Percentiles rank a stretch among this genome's conserved stretches.
Evolutionary conservation across 2,888 invertebrate species (phyloP).

Genomic region (Anarsia innoxiella): DNA sequence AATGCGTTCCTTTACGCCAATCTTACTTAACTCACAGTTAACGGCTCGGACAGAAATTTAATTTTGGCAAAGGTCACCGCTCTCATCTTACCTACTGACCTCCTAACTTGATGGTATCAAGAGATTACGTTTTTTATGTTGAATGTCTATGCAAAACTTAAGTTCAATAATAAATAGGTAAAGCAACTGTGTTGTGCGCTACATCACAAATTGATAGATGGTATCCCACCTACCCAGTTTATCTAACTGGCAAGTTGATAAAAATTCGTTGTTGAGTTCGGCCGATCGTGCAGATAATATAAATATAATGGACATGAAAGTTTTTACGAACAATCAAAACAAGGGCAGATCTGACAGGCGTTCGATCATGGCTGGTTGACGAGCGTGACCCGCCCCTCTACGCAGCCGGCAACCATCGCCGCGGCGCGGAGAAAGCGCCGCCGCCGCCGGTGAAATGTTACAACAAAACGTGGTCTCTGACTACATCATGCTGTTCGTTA

Average conservation of each 20-base stretch:
- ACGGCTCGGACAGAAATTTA: not conserved
- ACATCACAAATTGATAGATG: no score
- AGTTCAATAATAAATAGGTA: no score
- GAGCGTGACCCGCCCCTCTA: slow-evolving; percentile 1
- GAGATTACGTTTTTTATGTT: no score
- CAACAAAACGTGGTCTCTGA: slow-evolving; percentile 9
- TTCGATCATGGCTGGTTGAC: slow-evolving; percentile 12
- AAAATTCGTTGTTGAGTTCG: no score
- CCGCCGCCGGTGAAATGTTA: slow-evolving; percentile 9
- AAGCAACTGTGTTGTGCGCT: no score
- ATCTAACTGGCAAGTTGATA: no score
- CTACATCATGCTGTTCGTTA: slow-evolving; percentile 5
- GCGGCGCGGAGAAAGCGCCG: slow-evolving; percentile 6
- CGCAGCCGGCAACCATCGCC: not conserved
- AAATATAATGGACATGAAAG: not conserved
- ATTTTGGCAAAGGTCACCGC: not conserved
- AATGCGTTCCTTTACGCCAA: no score
- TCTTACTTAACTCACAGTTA: no score
- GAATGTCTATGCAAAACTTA: no score
- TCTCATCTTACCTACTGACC: slow-evolving; percentile 11
- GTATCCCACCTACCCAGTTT: no score
- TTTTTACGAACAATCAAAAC: slow-evolving; percentile 4
- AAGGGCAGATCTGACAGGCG: slow-evolving; percentile 14
- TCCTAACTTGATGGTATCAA: no score
- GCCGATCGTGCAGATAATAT: no score